A percentile compares a stretch with the other conserved stretches of the same genome.
Conservation (phyloP, 1,140 invertebrate genomes). For the Pseudomyrmex concolor region DNA sequence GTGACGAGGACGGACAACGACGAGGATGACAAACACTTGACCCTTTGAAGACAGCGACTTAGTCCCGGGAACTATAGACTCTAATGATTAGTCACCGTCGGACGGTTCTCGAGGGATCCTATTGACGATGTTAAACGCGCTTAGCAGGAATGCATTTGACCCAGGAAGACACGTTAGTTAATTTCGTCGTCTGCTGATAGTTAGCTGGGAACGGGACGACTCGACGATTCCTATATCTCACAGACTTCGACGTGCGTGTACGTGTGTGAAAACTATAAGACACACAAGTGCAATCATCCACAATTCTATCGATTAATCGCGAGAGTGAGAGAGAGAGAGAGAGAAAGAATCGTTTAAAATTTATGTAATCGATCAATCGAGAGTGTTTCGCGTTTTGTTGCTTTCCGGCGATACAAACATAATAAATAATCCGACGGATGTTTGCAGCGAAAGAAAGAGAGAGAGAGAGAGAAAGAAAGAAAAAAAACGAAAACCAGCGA, state of each 20-base stretch:
- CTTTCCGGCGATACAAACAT: not conserved
- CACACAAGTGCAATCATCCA: not conserved
- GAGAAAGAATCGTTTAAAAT: too few species aligned
- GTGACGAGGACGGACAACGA: conserved; percentile 39
- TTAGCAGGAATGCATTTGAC: conserved; percentile 65
- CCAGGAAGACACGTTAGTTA: conserved; percentile 62
- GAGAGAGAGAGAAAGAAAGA: not conserved
- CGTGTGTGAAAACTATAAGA: not conserved
- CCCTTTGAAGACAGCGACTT: conserved; percentile 46
- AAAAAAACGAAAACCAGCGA: not conserved
- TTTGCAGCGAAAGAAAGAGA: not conserved
- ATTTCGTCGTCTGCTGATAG: conserved; percentile 44
- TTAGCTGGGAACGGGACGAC: not conserved
- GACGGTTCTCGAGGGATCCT: conserved; percentile 62
- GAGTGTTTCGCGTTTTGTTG: not conserved
- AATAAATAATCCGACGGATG: not conserved
- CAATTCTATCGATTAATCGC: not conserved
- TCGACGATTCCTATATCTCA: not conserved
- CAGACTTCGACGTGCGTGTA: not conserved
- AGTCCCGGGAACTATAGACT: conserved; percentile 53
- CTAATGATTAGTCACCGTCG: conserved; percentile 65
- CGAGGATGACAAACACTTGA: conserved; percentile 52
- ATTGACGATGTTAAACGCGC: conserved; percentile 60
- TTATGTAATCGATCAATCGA: too few species aligned
- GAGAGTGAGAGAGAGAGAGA: too few species aligned